A percentile compares a stretch with the other conserved stretches of the same genome.
These are phyloP conservation scores for Escarpia spicata DNA, from an alignment of 2,888 invertebrate species.

Conservation along the genomic window DNA sequence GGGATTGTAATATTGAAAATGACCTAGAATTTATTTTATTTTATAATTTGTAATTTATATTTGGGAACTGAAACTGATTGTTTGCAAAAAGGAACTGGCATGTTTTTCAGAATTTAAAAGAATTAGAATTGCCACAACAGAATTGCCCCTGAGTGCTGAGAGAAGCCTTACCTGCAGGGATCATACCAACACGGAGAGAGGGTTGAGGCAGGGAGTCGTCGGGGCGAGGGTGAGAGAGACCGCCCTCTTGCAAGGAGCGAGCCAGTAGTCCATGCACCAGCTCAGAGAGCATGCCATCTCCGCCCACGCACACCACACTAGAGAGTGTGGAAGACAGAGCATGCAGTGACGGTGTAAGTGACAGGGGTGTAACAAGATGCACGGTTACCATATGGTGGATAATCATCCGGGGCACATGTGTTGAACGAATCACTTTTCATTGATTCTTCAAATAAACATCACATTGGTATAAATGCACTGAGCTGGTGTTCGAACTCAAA, in stretches of 20 bases:
- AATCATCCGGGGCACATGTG: not conserved
- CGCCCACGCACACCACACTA: conserved; percentile 83
- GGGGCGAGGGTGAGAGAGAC: conserved; percentile 70
- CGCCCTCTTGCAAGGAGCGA: conserved; percentile 69
- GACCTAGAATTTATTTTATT: no score
- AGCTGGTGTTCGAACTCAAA: not conserved
- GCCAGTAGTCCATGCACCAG: conserved; percentile 78
- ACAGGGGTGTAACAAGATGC: not conserved
- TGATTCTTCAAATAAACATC: not conserved
- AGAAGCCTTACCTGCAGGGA: conserved; percentile 72
- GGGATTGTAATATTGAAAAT: no score
- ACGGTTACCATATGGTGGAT: not conserved
- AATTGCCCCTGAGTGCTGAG: not conserved
- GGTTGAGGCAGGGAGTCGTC: conserved; percentile 63
- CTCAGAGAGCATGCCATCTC: conserved; percentile 88
- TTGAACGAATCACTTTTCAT: not conserved
- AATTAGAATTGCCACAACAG: not conserved
- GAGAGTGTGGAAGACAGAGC: conserved; percentile 8
- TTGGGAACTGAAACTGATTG: no score
- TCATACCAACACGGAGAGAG: conserved; percentile 62
- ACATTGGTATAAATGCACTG: not conserved
- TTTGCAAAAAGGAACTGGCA: no score
- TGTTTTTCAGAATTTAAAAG: no score
- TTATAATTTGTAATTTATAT: no score
- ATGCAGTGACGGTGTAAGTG: not conserved